These are phyloP conservation scores for Gadus macrocephalus DNA, from an alignment of 2,113 vertebrate genomes.

Conservation along the genomic window DNA sequence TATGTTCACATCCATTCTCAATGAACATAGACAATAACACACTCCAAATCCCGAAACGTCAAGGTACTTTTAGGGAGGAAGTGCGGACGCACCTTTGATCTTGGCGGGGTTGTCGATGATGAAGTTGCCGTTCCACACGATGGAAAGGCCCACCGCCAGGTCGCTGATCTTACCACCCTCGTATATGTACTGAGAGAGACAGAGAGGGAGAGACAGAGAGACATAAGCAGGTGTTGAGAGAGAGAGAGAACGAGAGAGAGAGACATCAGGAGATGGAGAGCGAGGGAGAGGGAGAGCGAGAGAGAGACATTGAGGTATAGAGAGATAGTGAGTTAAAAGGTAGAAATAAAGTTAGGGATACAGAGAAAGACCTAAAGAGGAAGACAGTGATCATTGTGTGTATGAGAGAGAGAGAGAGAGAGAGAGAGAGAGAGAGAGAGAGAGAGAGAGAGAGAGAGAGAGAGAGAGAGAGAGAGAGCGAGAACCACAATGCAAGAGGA, in stretches of 20 bases:
- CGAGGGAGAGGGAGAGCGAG: not conserved
- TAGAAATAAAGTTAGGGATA: slow-evolving; percentile 32
- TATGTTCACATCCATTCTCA: too few species aligned
- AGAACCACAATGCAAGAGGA: not conserved
- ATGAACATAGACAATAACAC: too few species aligned
- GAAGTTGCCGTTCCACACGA: slow-evolving; percentile 97
- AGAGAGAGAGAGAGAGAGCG: slow-evolving; percentile 27
- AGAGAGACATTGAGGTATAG: slow-evolving; percentile 2
- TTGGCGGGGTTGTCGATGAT: slow-evolving; percentile 94
- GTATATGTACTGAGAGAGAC: slow-evolving; percentile 84
- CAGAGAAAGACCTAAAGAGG: not conserved
- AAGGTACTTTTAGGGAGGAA: slow-evolving; percentile 44
- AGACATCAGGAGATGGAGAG: not conserved
- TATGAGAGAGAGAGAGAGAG: too few species aligned
- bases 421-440: too few species aligned
- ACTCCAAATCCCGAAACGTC: too few species aligned
- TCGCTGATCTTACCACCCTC: slow-evolving; percentile 92
- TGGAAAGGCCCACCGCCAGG: slow-evolving; percentile 88
- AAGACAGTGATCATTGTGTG: not conserved
- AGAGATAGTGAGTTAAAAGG: not conserved
- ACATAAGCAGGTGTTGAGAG: not conserved
- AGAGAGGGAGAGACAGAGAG: slow-evolving; percentile 20
- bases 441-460: too few species aligned
- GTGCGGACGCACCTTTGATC: slow-evolving; percentile 83
- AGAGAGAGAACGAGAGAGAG: slow-evolving; percentile 19